Percentiles rank a stretch among this genome's conserved stretches.
Conservation (phyloP, 2,113 vertebrate species). For the Syngnathus typhle region DNA sequence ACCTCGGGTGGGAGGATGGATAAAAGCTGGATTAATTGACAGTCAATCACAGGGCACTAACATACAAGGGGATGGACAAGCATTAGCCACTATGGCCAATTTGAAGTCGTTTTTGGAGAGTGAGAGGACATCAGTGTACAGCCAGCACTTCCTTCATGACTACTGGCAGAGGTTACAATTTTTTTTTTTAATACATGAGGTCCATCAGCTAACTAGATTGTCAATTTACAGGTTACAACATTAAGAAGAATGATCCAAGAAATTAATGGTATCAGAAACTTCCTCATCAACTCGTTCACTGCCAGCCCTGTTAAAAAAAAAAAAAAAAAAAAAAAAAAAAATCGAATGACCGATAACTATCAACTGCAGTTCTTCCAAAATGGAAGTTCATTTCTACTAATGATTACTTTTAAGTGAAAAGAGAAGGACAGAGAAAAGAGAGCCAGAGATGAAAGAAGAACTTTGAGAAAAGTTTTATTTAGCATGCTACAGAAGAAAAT, state of each 20-base stretch:
- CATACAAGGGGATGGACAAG: neutral
- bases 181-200: neutral
- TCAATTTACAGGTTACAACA: too few species aligned
- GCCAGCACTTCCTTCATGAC: neutral
- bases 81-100: neutral
- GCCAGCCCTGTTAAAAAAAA: too few species aligned
- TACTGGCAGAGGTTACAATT: neutral
- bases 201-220: too few species aligned
- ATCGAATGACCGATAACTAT: too few species aligned
- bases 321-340: too few species aligned
- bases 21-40: neutral
- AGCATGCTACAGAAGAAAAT: conserved; percentile 95
- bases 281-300: too few species aligned
- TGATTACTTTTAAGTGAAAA: conserved; percentile 77
- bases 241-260: too few species aligned
- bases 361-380: conserved; percentile 48
- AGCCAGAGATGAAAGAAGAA: too few species aligned
- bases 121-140: neutral
- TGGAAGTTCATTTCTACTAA: conserved; percentile 67
- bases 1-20: neutral
- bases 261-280: too few species aligned
- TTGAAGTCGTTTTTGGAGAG: neutral
- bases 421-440: conserved; percentile 75
- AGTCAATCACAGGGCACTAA: neutral
- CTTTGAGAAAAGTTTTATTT: conserved; percentile 63